Percentiles rank a stretch among this genome's conserved stretches.
Conservation (phyloP, 2,797 vertebrate species). For the Channallabes apus region DNA sequence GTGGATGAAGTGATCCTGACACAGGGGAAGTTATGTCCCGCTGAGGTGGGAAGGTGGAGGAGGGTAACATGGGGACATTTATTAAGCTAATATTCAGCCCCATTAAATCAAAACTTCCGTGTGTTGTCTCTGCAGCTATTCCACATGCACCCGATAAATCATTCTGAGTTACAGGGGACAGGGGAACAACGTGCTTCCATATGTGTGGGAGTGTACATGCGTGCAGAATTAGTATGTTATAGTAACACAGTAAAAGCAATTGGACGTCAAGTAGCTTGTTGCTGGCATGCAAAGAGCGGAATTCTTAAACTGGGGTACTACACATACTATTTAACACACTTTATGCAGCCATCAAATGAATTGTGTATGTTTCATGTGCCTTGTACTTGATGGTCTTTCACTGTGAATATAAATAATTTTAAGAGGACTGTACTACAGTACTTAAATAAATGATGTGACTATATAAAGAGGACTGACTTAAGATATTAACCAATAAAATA, state of each 20-base stretch:
- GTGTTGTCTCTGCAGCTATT: conserved; percentile 60
- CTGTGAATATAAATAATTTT: conserved; percentile 1
- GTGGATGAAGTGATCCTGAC: conserved; percentile 35
- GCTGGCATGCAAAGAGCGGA: neutral
- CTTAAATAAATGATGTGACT: neutral
- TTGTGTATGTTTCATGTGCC: neutral
- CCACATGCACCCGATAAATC: conserved; percentile 61
- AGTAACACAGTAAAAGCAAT: conserved; percentile 9
- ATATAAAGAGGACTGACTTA: neutral
- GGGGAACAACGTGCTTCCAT: conserved; percentile 35
- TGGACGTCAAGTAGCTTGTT: neutral
- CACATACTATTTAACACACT: too few relatives aligned
- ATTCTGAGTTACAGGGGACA: conserved; percentile 53
- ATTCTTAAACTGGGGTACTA: conserved; percentile 21
- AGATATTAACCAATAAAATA: too few relatives aligned
- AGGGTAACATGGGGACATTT: conserved; percentile 54
- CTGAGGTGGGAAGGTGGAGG: conserved; percentile 21
- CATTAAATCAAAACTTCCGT: conserved; percentile 70
- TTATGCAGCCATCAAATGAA: neutral
- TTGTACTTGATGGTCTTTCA: neutral
- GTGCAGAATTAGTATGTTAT: neutral
- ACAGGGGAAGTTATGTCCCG: conserved; percentile 34
- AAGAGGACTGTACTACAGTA: neutral
- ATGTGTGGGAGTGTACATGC: conserved; percentile 1
- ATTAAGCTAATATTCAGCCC: conserved; percentile 62